These are phyloP conservation scores for Phortica magna DNA, from an alignment of 2,888 invertebrate species.

Conservation along the genomic window DNA sequence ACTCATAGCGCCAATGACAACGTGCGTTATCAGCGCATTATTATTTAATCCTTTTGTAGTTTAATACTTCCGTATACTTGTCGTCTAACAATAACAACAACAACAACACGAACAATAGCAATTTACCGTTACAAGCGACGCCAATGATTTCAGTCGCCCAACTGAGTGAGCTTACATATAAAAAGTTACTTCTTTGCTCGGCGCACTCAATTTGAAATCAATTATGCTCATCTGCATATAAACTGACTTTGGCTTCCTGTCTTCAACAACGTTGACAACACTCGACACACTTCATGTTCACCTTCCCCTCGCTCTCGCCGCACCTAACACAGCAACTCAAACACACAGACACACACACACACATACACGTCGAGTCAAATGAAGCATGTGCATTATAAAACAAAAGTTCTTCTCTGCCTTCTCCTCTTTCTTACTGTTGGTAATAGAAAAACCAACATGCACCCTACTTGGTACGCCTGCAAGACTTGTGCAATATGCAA, in stretches of 20 bases:
- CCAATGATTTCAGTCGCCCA: neutral
- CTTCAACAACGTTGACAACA: neutral
- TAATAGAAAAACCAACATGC: too few relatives aligned
- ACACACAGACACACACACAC: neutral
- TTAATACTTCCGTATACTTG: slow-evolving; percentile 8
- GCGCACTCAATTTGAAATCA: slow-evolving; percentile 66
- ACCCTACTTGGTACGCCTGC: neutral
- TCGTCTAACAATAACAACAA: neutral
- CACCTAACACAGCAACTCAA: neutral
- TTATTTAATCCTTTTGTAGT: slow-evolving; percentile 15
- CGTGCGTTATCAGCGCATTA: slow-evolving; percentile 23
- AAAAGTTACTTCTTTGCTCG: neutral
- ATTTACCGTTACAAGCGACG: neutral
- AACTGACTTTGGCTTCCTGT: slow-evolving; percentile 59
- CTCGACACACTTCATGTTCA: neutral
- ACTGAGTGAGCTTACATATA: neutral
- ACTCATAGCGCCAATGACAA: neutral
- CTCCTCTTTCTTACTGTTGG: too few relatives aligned
- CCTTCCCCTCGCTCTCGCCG: neutral
- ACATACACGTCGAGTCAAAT: neutral
- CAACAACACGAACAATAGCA: neutral
- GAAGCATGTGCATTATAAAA: slow-evolving; percentile 26
- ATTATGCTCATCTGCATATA: slow-evolving; percentile 75
- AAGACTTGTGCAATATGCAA: slow-evolving; percentile 58
- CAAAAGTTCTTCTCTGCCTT: neutral